phyloP scores from a whole-genome alignment of 2,888 invertebrate species.

The Coelogynopora nodosa region DNA sequence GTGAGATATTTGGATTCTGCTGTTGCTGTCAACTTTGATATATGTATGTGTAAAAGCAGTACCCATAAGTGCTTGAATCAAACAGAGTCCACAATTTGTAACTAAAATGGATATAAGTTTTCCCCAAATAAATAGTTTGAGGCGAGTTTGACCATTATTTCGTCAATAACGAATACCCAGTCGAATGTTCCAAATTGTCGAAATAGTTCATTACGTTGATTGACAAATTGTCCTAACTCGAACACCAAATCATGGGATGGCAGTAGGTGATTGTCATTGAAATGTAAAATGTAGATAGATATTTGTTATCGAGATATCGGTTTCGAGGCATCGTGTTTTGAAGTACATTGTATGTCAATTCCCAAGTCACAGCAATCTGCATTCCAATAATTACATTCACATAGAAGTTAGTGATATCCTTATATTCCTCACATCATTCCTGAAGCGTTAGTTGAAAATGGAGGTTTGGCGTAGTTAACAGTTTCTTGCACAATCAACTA shows the following conservation, averaged over 20 bases:
- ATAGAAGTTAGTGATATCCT: too few relatives aligned
- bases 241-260: not conserved
- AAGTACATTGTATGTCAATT: not conserved
- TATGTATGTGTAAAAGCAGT: not conserved
- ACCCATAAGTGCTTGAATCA: not conserved
- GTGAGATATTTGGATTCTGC: not conserved
- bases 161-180: not conserved
- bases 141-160: not conserved
- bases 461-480: too few relatives aligned
- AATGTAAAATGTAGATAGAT: not conserved
- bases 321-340: not conserved
- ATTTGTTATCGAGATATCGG: not conserved
- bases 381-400: too few relatives aligned
- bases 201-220: not conserved
- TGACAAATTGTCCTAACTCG: not conserved
- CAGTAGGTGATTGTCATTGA: not conserved
- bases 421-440: too few relatives aligned
- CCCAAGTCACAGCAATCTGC: not conserved
- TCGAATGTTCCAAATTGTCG: not conserved
- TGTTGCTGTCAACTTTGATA: not conserved
- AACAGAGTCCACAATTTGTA: not conserved
- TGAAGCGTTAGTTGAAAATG: too few relatives aligned
- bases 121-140: not conserved
- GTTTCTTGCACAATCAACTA: too few relatives aligned
- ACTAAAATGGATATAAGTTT: not conserved